phyloP scores from a whole-genome alignment of 2,888 invertebrate species.

The Drosophila antonietae region DNA sequence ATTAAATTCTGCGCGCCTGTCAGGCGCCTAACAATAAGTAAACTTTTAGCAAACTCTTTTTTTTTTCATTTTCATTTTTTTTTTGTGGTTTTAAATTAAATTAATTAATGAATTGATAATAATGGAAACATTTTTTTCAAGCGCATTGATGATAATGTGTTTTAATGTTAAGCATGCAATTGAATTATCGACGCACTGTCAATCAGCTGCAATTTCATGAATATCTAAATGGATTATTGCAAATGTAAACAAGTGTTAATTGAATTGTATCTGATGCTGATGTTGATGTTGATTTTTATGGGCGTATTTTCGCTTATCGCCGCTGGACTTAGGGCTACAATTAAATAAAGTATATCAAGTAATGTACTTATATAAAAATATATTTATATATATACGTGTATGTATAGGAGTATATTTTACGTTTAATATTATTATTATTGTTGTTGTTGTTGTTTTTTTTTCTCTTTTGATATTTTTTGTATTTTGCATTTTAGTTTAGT shows the following conservation, averaged over 20 bases:
- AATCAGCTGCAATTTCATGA: conserved; percentile 30
- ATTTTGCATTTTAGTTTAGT: conserved; percentile 48
- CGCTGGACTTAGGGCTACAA: conserved; percentile 53
- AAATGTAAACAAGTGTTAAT: conserved; percentile 72
- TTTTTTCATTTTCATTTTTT: conserved; percentile 20
- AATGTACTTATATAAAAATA: conserved; percentile 73
- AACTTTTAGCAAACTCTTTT: conserved; percentile 62
- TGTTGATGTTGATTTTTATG: conserved; percentile 32
- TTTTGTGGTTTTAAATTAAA: conserved; percentile 31
- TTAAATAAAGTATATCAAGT: conserved; percentile 62
- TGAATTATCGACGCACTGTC: conserved; percentile 30
- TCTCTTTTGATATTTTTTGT: conserved; percentile 29
- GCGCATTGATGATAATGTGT: conserved; percentile 61
- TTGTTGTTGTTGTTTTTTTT: conserved; percentile 11
- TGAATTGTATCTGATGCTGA: conserved; percentile 20
- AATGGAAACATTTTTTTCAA: conserved; percentile 72
- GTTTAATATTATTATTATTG: conserved; percentile 16
- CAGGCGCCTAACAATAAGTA: conserved; percentile 61
- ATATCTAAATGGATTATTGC: conserved; percentile 61
- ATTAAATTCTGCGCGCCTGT: conserved; percentile 62
- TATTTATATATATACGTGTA: conserved; percentile 63
- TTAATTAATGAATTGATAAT: conserved; percentile 64
- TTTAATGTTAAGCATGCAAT: conserved; percentile 34
- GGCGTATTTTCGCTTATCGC: conserved; percentile 32
- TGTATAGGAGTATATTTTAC: conserved; percentile 20